These are phyloP conservation scores for Gorsachius goisagi DNA, from an alignment of 2,113 vertebrate genomes.

Conservation along the genomic window DNA sequence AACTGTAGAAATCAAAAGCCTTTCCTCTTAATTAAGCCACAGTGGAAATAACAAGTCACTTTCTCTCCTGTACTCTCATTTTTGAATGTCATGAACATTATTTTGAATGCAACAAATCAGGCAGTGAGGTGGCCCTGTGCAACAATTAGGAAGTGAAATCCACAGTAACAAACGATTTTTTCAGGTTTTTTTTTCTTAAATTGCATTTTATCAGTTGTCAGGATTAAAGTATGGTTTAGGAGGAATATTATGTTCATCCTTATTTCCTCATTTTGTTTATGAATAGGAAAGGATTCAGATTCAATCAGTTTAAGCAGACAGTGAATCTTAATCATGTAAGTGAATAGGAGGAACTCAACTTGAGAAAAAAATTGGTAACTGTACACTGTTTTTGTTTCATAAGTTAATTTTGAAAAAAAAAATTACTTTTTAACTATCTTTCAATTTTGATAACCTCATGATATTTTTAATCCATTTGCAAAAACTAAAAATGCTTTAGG, in stretches of 20 bases:
- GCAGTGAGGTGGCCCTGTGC: not conserved
- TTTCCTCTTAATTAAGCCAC: constrained; percentile 29
- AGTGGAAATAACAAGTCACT: not conserved
- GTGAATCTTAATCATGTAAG: not conserved
- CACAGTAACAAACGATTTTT: not conserved
- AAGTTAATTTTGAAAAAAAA: not conserved
- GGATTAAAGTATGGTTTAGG: not conserved
- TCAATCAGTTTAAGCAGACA: not conserved
- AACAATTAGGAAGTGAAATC: not conserved
- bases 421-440: not conserved
- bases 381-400: not conserved
- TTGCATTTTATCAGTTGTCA: not conserved
- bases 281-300: not conserved
- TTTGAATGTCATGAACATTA: not conserved
- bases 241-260: not conserved
- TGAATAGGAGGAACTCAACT: not conserved
- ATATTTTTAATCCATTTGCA: not conserved
- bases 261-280: not conserved
- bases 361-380: not conserved
- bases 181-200: not conserved
- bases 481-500: not conserved
- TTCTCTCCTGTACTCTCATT: not conserved
- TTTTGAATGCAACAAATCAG: not conserved
- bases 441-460: not conserved
- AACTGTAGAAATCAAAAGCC: constrained; percentile 12